Evolutionary conservation across 2,888 invertebrate genomes (phyloP), one percentile per base, ranked within the genome.

Genomic region (Hedya salicella): DNA sequence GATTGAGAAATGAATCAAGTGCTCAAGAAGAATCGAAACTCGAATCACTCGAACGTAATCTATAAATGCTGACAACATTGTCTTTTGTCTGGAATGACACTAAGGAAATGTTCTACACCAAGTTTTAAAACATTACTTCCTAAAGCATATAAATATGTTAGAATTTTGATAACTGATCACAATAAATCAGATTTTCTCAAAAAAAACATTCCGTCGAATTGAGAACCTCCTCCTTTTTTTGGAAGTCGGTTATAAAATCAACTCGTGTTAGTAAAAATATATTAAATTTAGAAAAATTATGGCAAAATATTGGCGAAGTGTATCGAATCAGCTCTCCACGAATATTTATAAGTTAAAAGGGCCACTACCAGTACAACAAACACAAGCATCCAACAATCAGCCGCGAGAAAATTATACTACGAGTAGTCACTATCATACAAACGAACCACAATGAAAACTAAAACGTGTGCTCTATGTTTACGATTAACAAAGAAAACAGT

Each of bases 71-170:
- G 91, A 90, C 91, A 89, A 88, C 80, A 84, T 85, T 91, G 91
- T 91, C 91, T 92, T 91, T 92, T 91, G 87, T 88, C 88, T 91
- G 91, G 91, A 92, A 92, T 92, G 91, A 92, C 88, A 89, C 89
- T 86, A 82, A 76, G 75, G 73, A 76, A 77, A 78, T 73, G 73
- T 74, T 78, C 81, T 81, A 79, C 82, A 78, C 73, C 71, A 71
- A 81, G 74, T 82, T 85, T 80, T 78, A 78, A 83, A 78, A 80
- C 75, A 75, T 74, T 74, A 74, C 78, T 76, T 75, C 77, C 75
- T 81, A 81, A 80, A 80, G 75, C 76, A 72, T 70, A 82, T 82
- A 85, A 83, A 82, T 81, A 84, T 77, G 79, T 86, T 86, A 86
- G 75, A 87, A 86, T 87, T 86, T 87, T 75, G 81, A 81, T 74